Base-by-base conservation (phyloP, 2,113 vertebrate genomes). In the Phocoena sinus region DNA sequence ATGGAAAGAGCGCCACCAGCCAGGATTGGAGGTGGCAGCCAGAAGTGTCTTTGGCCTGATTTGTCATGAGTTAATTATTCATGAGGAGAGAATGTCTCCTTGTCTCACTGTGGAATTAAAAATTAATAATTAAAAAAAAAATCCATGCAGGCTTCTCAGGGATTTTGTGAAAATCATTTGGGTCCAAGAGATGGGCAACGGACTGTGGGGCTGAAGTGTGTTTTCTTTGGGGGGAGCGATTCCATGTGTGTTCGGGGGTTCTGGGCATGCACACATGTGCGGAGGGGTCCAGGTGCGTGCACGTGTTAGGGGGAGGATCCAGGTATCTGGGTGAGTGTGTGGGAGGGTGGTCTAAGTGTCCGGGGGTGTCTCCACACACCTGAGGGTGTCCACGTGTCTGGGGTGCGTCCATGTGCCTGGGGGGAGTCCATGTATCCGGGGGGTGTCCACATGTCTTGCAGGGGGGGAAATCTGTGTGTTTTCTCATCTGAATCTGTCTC, bases 51-150 rank as follows among this genome's bases (percentile, higher is more conserved):
- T 2, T 3, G 25, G n/a, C 80, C 96, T 58, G 81, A 89, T 91
- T 88, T 63, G 41, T 31, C 10, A 15, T 2, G 20, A 38, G 79
- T 94, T 87, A 91, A 89, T 94, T 94, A 94, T 91, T 93, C 58
- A 95, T 36, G 5, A 74, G 38, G 31, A 44, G 47, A 50, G 41
- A 82, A 13, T 15, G 67, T 93, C 70, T 96, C 41, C 63, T 82
- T 14, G 26, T 83, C 80, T 97, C 87, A 58, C 90, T 58, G 94
- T 18, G 80, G 53, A 90, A 96, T 95, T 94, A 90, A 87, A 94
- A 94, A 92, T 96, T 87, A 96, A 91, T 96, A 50, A 94, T 81
- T 93, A n/a, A 82, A 53, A 82, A 74, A 71, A 74, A 79, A 71
- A 90, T 89, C 91, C 18, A 5, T 0, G 4, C 65, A 62, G 73